These are phyloP conservation scores for Fragum whitleyi DNA, from an alignment of 2,888 invertebrate genomes.

Conservation along the genomic window DNA sequence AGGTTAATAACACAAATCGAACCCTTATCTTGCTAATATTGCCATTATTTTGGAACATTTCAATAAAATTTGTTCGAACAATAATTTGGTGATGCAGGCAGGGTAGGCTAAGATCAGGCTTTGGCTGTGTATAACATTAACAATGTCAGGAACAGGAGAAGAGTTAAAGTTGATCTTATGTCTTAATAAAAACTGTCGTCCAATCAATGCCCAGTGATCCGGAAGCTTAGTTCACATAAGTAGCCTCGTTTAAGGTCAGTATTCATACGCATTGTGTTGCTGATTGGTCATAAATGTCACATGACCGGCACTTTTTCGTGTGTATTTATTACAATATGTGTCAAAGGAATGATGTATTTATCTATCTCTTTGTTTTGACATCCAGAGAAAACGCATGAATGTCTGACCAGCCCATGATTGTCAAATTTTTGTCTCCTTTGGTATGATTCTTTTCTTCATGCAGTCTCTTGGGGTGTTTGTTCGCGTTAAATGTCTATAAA, in stretches of 20 bases:
- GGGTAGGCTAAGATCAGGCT: too few species aligned
- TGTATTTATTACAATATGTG: slow-evolving; percentile 19
- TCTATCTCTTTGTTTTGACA: slow-evolving; percentile 13
- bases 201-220: neutral
- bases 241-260: slow-evolving; percentile 1
- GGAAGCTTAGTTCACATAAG: slow-evolving; percentile 1
- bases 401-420: slow-evolving; percentile 10
- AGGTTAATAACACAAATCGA: too few species aligned
- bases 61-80: too few species aligned
- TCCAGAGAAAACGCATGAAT: neutral
- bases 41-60: too few species aligned
- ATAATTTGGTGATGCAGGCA: too few species aligned
- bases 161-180: neutral
- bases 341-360: slow-evolving; percentile 17
- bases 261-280: slow-evolving; percentile 14
- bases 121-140: too few species aligned
- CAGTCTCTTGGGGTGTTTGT: neutral
- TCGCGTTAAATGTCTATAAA: neutral
- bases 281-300: slow-evolving; percentile 14
- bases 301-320: neutral
- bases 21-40: too few species aligned
- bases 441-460: neutral
- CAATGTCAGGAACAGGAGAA: too few species aligned
- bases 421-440: neutral
- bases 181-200: neutral